phyloP scores from a whole-genome alignment of 2,797 vertebrate species.

The Poecilia gillii region DNA sequence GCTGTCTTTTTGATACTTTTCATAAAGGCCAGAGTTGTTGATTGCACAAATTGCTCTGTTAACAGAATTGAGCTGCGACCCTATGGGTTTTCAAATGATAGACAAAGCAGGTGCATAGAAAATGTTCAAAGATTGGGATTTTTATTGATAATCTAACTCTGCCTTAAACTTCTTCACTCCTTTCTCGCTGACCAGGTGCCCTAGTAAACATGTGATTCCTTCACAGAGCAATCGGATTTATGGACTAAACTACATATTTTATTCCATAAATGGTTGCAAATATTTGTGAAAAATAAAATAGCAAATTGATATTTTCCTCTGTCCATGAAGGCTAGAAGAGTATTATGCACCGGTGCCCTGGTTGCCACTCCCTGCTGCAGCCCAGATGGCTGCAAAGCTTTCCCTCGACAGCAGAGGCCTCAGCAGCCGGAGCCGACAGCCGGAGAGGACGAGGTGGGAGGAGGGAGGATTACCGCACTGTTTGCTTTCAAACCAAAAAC shows the following conservation, averaged over 20 bases:
- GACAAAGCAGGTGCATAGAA: not conserved
- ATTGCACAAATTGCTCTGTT: not conserved
- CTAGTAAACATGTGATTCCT: not conserved
- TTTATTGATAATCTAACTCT: not conserved
- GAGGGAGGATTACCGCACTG: slow-evolving; percentile 28
- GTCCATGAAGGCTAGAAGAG: slow-evolving; percentile 16
- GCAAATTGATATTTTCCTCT: not conserved
- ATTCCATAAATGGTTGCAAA: not conserved
- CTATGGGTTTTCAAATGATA: not conserved
- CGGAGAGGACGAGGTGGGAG: slow-evolving; percentile 50
- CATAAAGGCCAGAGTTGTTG: not conserved
- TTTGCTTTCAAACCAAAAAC: slow-evolving; percentile 33
- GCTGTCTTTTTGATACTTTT: not conserved
- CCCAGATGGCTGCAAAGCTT: slow-evolving; percentile 69
- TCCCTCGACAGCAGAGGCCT: slow-evolving; percentile 54
- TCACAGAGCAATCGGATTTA: not conserved
- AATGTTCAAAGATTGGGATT: not conserved
- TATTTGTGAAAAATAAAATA: not conserved
- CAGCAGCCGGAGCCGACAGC: slow-evolving; percentile 62
- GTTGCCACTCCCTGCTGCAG: slow-evolving; percentile 59
- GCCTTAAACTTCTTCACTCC: not conserved
- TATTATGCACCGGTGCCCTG: slow-evolving; percentile 34
- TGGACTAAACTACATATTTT: not conserved
- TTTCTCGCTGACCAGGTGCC: not conserved
- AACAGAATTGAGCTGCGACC: not conserved